phyloP scores from a whole-genome alignment of 2,888 invertebrate genomes.

The Sarcophaga variegata region DNA sequence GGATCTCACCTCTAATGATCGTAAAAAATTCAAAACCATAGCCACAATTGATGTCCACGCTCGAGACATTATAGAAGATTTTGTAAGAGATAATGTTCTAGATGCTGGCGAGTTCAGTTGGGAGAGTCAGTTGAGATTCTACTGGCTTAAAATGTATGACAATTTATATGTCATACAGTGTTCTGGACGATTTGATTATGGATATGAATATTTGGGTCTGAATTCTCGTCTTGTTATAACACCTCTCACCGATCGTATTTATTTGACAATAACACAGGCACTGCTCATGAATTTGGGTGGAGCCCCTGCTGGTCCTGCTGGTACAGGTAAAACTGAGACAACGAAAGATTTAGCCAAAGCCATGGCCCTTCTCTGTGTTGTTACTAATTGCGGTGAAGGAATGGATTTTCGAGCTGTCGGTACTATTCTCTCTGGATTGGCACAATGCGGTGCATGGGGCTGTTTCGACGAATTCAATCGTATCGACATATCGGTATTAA shows the following conservation, averaged over 20 bases:
- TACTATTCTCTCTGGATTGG: conserved; percentile 85
- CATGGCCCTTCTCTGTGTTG: conserved; percentile 90
- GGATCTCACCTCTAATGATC: conserved; percentile 90
- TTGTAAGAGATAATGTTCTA: conserved; percentile 90
- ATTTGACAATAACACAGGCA: conserved; percentile 96
- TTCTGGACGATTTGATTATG: conserved; percentile 92
- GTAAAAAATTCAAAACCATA: conserved; percentile 93
- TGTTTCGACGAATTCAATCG: conserved; percentile 98
- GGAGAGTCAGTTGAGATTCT: conserved; percentile 96
- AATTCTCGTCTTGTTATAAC: conserved; percentile 96
- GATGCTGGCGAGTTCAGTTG: conserved; percentile 94
- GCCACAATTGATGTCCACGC: conserved; percentile 96
- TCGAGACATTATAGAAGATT: conserved; percentile 93
- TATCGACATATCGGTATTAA: conserved; percentile 95
- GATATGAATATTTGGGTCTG: conserved; percentile 97
- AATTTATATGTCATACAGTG: conserved; percentile 93
- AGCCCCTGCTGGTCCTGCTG: conserved; percentile 90
- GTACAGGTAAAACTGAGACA: conserved; percentile 91
- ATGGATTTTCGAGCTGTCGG: conserved; percentile 94
- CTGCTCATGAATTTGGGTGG: conserved; percentile 95
- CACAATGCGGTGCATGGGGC: conserved; percentile 92
- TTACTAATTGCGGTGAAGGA: conserved; percentile 96
- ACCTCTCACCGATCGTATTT: conserved; percentile 95
- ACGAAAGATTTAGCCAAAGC: conserved; percentile 96
- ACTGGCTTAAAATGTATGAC: conserved; percentile 92